These are phyloP conservation scores for Drosophila prolongata DNA, from an alignment of 2,888 invertebrate genomes.

Conservation along the genomic window DNA sequence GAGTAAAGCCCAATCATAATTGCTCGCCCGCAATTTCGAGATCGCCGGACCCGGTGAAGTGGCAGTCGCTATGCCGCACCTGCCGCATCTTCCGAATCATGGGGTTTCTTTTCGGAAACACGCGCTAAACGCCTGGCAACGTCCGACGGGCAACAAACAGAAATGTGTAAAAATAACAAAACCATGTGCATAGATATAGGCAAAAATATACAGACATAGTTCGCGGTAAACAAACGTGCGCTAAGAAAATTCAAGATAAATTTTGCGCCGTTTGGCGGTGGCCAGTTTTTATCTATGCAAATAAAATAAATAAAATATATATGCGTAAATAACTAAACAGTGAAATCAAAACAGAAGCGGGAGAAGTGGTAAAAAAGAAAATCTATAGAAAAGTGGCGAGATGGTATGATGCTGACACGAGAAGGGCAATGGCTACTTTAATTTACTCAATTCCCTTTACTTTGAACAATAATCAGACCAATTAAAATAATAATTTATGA, in stretches of 20 bases:
- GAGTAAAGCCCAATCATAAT: conserved; percentile 34
- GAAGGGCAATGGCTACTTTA: conserved; percentile 16
- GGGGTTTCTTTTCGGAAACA: conserved; percentile 27
- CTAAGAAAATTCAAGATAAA: conserved; percentile 63
- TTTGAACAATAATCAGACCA: conserved; percentile 13
- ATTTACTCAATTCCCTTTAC: not conserved
- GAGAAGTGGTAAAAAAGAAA: conserved; percentile 12
- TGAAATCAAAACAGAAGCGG: conserved; percentile 37
- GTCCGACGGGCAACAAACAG: conserved; percentile 35
- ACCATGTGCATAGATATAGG: conserved; percentile 44
- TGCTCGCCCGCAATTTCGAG: conserved; percentile 21
- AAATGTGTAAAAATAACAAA: conserved; percentile 72
- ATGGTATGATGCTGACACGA: not conserved
- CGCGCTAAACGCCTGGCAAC: conserved; percentile 41
- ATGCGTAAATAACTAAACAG: conserved; percentile 10
- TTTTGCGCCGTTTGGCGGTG: conserved; percentile 36
- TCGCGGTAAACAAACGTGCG: conserved; percentile 48
- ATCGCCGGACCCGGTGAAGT: conserved; percentile 43
- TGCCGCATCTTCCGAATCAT: conserved; percentile 52
- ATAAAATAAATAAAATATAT: conserved; percentile 40
- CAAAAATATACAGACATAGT: conserved; percentile 30
- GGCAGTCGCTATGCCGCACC: conserved; percentile 65
- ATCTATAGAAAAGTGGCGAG: conserved; percentile 6
- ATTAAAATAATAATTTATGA: conserved; percentile 4
- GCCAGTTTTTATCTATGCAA: conserved; percentile 59